phyloP scores from a whole-genome alignment of 2,888 invertebrate genomes.

The Spialia ferax region DNA sequence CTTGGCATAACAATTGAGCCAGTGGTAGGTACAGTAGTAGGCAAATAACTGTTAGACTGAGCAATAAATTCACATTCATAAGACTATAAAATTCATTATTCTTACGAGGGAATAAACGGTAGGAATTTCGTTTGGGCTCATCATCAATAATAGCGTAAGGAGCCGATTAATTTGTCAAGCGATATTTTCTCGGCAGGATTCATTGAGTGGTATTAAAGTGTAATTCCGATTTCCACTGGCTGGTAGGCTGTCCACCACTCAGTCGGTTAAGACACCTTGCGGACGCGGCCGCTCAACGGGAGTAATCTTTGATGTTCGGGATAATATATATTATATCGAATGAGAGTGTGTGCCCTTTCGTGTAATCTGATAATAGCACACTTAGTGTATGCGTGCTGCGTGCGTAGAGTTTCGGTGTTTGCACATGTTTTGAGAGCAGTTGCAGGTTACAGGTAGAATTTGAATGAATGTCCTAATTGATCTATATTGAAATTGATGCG shows the following conservation, averaged over 20 bases:
- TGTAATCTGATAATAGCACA: background rate
- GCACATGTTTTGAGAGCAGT: background rate
- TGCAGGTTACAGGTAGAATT: conserved; percentile 12
- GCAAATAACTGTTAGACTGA: conserved; percentile 20
- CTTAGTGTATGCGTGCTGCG: background rate
- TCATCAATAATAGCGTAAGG: conserved; percentile 39
- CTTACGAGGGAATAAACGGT: conserved; percentile 30
- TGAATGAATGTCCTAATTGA: background rate
- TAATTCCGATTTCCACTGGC: conserved; percentile 42
- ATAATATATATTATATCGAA: conserved; percentile 43
- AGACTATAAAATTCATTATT: conserved; percentile 39
- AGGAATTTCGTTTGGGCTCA: conserved; percentile 39
- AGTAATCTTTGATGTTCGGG: conserved; percentile 63
- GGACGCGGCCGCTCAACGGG: conserved; percentile 59
- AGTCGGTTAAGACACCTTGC: conserved; percentile 71
- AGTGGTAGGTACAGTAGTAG: conserved; percentile 7
- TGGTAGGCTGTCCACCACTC: conserved; percentile 57
- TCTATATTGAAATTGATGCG: too few species aligned
- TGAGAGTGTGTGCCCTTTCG: conserved; percentile 22
- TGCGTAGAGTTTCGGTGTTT: conserved; percentile 1
- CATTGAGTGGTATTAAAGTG: conserved; percentile 42
- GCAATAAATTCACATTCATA: conserved; percentile 39
- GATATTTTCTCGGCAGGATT: conserved; percentile 45
- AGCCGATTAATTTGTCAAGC: conserved; percentile 41
- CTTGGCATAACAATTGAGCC: background rate